These are phyloP conservation scores for Callyntrura sp. DNA, from an alignment of 2,888 invertebrate species.

Conservation along the genomic window DNA sequence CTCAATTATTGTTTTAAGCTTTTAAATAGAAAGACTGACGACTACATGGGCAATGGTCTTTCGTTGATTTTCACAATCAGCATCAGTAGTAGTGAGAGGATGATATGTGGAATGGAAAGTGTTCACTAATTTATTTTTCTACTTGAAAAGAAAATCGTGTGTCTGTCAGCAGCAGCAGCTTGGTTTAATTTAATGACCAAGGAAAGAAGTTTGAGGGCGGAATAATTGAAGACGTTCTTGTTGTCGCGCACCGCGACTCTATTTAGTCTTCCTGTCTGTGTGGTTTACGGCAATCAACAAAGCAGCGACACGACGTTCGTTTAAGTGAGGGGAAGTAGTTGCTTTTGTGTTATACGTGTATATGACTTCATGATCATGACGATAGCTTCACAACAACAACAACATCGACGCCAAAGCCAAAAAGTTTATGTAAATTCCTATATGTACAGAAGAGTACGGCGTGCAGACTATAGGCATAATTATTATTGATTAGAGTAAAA, in stretches of 20 bases:
- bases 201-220: too few relatives aligned
- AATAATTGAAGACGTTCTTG: not conserved
- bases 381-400: not conserved
- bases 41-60: too few relatives aligned
- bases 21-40: too few relatives aligned
- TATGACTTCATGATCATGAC: not conserved
- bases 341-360: not conserved
- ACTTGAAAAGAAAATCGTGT: too few relatives aligned
- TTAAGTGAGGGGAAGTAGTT: constrained; percentile 10
- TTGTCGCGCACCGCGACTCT: not conserved
- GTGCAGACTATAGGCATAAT: not conserved
- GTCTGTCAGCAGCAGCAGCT: too few relatives aligned
- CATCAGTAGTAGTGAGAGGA: not conserved
- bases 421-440: too few relatives aligned
- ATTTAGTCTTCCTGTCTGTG: not conserved
- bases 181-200: too few relatives aligned
- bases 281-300: not conserved
- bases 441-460: not conserved
- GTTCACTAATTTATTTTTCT: too few relatives aligned
- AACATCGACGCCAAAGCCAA: not conserved
- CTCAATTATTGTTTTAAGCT: not conserved
- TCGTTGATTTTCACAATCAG: too few relatives aligned
- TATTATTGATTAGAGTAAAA: constrained; percentile 21
- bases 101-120: too few relatives aligned
- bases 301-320: not conserved